Conservation (phyloP, 64 coral and sea anemone species). For the Pocillopora verrucosa region DNA sequence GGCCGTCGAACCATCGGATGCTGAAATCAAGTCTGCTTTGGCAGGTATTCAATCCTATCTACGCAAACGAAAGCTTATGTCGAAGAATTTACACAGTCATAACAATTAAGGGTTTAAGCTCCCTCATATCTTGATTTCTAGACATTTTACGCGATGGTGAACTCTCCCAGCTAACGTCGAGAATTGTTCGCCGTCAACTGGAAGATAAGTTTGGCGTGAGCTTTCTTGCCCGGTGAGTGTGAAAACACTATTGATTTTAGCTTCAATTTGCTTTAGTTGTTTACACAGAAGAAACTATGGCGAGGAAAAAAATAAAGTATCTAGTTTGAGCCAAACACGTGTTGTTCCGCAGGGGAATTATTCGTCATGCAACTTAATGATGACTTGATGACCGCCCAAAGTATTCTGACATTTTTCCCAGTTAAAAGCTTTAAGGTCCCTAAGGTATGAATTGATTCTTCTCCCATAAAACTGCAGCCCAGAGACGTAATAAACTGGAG, state of each 20-base stretch:
- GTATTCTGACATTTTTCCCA: no score
- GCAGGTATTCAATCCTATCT: background rate
- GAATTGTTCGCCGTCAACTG: constrained; percentile 49
- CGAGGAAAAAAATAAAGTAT: background rate
- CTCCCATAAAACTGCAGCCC: no score
- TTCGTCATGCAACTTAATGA: no score
- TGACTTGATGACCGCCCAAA: no score
- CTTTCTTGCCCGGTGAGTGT: constrained; percentile 32
- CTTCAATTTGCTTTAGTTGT: background rate
- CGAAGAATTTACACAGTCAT: background rate
- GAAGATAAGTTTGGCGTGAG: constrained; percentile 60
- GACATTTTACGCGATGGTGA: constrained; percentile 60
- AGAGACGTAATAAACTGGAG: no score
- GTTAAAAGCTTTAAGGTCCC: no score
- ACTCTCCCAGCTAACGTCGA: constrained; percentile 55
- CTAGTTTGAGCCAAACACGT: background rate
- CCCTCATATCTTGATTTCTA: background rate
- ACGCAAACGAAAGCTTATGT: background rate
- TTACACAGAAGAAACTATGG: background rate
- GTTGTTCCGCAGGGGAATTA: no score
- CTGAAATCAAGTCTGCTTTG: constrained; percentile 5
- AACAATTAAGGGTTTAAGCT: background rate
- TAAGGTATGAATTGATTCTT: no score
- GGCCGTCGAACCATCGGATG: constrained; percentile 15
- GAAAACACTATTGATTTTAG: background rate